phyloP scores from a whole-genome alignment of 2,888 invertebrate genomes.

The Tenthredo notha region DNA sequence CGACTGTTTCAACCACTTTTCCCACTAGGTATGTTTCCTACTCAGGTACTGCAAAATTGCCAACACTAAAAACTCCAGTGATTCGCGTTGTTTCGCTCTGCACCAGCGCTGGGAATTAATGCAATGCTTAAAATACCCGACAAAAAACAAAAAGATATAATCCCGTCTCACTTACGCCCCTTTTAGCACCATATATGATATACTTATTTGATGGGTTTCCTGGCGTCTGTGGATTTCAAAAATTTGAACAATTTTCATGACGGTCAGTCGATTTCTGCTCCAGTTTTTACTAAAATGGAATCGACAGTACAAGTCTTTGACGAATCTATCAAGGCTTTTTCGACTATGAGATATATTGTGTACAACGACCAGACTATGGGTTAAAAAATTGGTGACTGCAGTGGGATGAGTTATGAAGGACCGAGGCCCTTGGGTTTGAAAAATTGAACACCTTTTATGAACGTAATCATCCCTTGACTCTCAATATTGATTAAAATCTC shows the following conservation, averaged over 20 bases:
- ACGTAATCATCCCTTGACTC: too few species aligned
- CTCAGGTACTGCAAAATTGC: neutral
- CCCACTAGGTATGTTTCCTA: neutral
- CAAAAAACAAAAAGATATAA: neutral
- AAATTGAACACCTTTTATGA: neutral
- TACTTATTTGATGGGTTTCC: neutral
- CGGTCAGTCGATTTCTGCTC: neutral
- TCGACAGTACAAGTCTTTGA: neutral
- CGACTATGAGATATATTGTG: neutral
- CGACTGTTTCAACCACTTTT: neutral
- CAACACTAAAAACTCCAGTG: neutral
- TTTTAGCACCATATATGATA: neutral
- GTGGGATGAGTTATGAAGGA: neutral
- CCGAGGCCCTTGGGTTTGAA: too few species aligned
- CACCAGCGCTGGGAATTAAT: neutral
- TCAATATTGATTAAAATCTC: neutral
- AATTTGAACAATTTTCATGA: neutral
- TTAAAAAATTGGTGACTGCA: constrained; percentile 8
- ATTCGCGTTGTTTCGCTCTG: neutral
- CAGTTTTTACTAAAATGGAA: neutral
- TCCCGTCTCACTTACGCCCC: neutral
- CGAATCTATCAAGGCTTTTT: neutral
- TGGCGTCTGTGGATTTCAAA: too few species aligned
- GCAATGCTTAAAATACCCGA: neutral
- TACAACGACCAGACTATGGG: neutral